Conservation (phyloP, 2,888 invertebrate species). For the Scaptomyza caliginosa region DNA sequence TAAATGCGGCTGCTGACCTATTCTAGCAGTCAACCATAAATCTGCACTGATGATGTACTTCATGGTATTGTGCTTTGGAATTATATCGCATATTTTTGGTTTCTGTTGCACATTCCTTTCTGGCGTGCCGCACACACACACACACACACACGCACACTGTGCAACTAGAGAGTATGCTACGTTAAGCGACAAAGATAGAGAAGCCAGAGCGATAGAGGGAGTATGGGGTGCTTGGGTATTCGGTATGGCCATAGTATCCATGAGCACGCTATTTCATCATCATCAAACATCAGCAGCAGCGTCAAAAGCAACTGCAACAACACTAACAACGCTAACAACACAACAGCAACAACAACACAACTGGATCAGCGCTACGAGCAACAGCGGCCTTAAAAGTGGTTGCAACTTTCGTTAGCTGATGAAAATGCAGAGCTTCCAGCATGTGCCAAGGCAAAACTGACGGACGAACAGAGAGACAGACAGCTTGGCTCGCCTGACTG, state of each 20-base stretch:
- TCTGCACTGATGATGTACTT: conserved; percentile 82
- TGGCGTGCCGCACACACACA: conserved; percentile 59
- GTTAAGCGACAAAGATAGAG: not conserved
- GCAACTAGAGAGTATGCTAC: not conserved
- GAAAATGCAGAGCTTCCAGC: conserved; percentile 68
- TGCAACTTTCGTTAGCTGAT: conserved; percentile 71
- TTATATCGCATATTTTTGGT: conserved; percentile 81
- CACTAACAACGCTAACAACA: conserved; percentile 17
- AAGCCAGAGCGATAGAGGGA: too few species aligned
- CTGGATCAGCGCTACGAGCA: conserved; percentile 31
- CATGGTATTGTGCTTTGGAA: conserved; percentile 78
- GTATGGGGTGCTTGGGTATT: not conserved
- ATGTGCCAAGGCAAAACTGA: conserved; percentile 21
- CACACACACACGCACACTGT: conserved; percentile 6
- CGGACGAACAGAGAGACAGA: not conserved
- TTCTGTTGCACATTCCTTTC: conserved; percentile 80
- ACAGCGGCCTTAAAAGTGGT: conserved; percentile 53
- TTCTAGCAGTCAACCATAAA: conserved; percentile 82
- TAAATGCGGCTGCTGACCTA: conserved; percentile 80
- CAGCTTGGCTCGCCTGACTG: not conserved
- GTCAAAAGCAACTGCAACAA: conserved; percentile 27
- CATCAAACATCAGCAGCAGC: conserved; percentile 68
- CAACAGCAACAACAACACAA: conserved; percentile 19
- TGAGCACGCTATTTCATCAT: conserved; percentile 76
- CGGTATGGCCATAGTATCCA: conserved; percentile 38